These are phyloP conservation scores for Orthonychiurus folsomi DNA, from an alignment of 2,888 invertebrate genomes.

Conservation along the genomic window DNA sequence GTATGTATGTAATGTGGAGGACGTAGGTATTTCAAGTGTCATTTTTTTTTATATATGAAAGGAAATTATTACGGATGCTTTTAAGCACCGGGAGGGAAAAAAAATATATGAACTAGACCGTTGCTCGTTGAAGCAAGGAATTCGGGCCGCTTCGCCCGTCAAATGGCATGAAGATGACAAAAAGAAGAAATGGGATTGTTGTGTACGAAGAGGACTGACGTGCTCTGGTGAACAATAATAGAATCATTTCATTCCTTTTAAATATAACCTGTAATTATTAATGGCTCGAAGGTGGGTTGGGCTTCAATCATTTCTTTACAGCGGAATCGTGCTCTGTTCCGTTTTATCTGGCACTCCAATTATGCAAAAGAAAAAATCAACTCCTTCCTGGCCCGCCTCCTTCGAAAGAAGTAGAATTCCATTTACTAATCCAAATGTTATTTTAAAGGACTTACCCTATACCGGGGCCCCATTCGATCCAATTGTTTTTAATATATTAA, in stretches of 20 bases:
- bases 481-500: too few species aligned
- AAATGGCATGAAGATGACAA: not conserved
- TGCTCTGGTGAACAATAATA: not conserved
- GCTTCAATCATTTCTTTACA: not conserved
- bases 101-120: not conserved
- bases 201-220: not conserved
- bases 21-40: not conserved
- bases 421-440: too few species aligned
- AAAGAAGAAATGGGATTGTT: not conserved
- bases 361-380: too few species aligned
- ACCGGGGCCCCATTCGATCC: too few species aligned
- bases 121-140: not conserved
- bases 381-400: too few species aligned
- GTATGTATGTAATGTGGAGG: too few species aligned
- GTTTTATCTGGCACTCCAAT: too few species aligned
- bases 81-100: too few species aligned
- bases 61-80: not conserved
- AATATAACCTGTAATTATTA: not conserved
- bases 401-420: too few species aligned
- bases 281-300: not conserved
- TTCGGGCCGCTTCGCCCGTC: not conserved
- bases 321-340: not conserved
- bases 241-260: not conserved
- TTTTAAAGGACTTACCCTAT: too few species aligned
- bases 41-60: not conserved